Evolutionary conservation across 2,888 invertebrate genomes (phyloP).

Genomic region (Lysandra bellargus): DNA sequence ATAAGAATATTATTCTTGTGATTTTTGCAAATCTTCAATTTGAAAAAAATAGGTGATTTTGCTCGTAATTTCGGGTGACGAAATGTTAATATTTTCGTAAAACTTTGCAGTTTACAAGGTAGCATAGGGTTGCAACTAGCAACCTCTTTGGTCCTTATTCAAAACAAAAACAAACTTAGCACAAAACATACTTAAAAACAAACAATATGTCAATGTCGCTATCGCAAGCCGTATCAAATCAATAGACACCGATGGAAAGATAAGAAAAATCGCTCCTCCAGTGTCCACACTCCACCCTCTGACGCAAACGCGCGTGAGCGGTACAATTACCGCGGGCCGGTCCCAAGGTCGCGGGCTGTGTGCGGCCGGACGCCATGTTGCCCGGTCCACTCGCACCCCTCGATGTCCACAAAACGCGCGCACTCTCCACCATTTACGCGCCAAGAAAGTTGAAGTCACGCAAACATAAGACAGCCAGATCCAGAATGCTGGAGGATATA

Average conservation of each 20-base stretch:
- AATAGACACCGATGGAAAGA: slow-evolving; percentile 19
- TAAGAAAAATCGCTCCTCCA: slow-evolving; percentile 31
- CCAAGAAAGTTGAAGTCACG: slow-evolving; percentile 66
- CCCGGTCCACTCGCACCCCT: slow-evolving; percentile 68
- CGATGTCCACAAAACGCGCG: slow-evolving; percentile 68
- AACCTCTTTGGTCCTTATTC: neutral
- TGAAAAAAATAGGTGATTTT: neutral
- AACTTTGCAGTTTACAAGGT: neutral
- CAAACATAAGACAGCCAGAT: slow-evolving; percentile 65
- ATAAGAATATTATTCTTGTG: neutral
- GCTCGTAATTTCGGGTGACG: neutral
- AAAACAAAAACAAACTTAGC: neutral
- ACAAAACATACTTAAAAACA: neutral
- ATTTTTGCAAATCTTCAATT: neutral
- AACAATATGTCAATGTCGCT: slow-evolving; percentile 11
- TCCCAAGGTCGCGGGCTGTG: slow-evolving; percentile 63
- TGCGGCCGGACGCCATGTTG: slow-evolving; percentile 68
- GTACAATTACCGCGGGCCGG: slow-evolving; percentile 51
- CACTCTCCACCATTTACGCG: slow-evolving; percentile 72
- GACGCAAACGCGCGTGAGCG: slow-evolving; percentile 46
- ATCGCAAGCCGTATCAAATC: slow-evolving; percentile 1
- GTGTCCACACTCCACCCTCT: slow-evolving; percentile 40
- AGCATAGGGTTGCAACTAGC: too few relatives aligned
- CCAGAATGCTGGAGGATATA: slow-evolving; percentile 69
- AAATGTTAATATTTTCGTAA: neutral